Conservation (phyloP, 2,113 vertebrate species). For the Oncorhynchus gorbuscha region DNA sequence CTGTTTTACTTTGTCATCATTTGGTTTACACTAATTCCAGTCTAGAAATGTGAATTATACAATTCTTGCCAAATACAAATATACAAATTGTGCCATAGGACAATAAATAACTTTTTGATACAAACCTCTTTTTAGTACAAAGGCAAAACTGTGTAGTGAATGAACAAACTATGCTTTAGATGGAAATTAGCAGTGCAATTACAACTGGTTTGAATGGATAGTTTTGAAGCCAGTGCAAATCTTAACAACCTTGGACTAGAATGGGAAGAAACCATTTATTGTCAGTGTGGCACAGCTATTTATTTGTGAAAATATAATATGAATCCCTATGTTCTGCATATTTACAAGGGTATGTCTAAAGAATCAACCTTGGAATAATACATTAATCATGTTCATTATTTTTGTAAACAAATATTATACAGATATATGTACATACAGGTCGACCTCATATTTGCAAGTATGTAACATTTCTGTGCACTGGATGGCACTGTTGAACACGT, state of each 20-base stretch:
- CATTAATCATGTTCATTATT: slow-evolving; percentile 30
- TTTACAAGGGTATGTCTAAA: slow-evolving; percentile 18
- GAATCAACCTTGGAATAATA: slow-evolving; percentile 15
- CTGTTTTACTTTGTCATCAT: slow-evolving; percentile 32
- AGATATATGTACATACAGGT: slow-evolving; percentile 26
- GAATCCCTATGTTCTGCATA: not conserved
- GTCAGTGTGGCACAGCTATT: not conserved
- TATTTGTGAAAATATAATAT: not conserved
- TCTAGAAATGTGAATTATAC: slow-evolving; percentile 24
- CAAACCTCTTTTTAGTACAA: slow-evolving; percentile 5
- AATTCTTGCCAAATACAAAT: slow-evolving; percentile 45
- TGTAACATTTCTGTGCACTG: slow-evolving; percentile 27
- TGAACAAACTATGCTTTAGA: not conserved
- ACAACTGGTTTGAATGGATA: not conserved
- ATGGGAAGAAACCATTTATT: slow-evolving; percentile 11
- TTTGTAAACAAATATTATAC: slow-evolving; percentile 42
- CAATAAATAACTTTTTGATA: slow-evolving; percentile 30
- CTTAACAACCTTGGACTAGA: not conserved
- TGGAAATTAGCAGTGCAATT: slow-evolving; percentile 3
- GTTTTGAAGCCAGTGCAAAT: not conserved
- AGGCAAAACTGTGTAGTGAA: not conserved
- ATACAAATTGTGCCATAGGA: slow-evolving; percentile 50
- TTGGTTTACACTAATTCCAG: slow-evolving; percentile 32
- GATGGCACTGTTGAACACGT: slow-evolving; percentile 38
- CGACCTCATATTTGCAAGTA: slow-evolving; percentile 36